phyloP scores from a whole-genome alignment of 2,113 vertebrate species.

The Osmerus mordax region DNA sequence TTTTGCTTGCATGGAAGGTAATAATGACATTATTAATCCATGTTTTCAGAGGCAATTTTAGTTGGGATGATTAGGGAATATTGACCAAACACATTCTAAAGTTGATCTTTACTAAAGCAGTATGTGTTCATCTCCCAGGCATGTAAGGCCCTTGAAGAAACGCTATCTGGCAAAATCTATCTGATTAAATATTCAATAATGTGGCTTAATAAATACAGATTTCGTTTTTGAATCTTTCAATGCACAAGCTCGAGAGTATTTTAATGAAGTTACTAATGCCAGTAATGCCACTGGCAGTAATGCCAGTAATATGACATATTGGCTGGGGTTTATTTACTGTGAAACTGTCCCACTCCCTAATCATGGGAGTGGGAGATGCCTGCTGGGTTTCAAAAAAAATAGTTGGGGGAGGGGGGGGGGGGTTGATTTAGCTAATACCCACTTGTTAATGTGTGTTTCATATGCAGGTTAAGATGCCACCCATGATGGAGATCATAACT shows the following conservation, averaged over 20 bases:
- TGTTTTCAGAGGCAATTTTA: too few species aligned
- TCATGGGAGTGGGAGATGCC: background rate
- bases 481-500: constrained; percentile 99
- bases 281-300: too few species aligned
- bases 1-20: constrained; percentile 97
- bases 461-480: constrained; percentile 92
- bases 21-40: background rate
- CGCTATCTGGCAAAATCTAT: too few species aligned
- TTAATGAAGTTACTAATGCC: constrained; percentile 12
- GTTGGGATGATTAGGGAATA: background rate
- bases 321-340: background rate
- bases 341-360: background rate
- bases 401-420: background rate
- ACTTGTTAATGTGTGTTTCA: constrained; percentile 29
- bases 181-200: too few species aligned
- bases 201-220: too few species aligned
- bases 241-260: background rate
- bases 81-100: too few species aligned
- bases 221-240: background rate
- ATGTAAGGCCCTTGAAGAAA: too few species aligned
- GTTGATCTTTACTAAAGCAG: too few species aligned
- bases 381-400: background rate
- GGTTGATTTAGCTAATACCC: background rate
- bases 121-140: too few species aligned
- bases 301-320: too few species aligned